Percentiles rank a stretch among this genome's conserved stretches.
phyloP scores from a whole-genome alignment of 2,888 invertebrate genomes.

The Copidosoma aretas region DNA sequence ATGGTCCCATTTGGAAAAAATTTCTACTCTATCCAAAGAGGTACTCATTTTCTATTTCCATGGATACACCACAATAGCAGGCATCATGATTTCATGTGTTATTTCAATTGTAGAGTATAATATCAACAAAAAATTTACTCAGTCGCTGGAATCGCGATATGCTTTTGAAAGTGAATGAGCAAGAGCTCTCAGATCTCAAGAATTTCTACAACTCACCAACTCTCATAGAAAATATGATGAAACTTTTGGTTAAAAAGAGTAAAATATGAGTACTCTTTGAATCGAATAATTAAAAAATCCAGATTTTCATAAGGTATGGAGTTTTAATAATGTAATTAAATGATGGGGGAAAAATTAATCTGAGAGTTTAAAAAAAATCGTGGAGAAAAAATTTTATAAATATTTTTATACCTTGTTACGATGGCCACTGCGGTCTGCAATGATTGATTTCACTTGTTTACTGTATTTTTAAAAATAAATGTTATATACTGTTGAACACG shows the following conservation, averaged over 20 bases:
- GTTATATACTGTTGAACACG: constrained; percentile 52
- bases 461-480: constrained; percentile 57
- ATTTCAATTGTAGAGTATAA: constrained; percentile 65
- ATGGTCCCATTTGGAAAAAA: constrained; percentile 45
- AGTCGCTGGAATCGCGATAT: constrained; percentile 68
- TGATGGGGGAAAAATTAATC: no score
- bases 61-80: not conserved
- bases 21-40: constrained; percentile 47
- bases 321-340: no score
- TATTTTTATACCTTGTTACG: not conserved
- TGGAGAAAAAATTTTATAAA: no score
- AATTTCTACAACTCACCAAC: constrained; percentile 73
- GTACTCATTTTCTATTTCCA: constrained; percentile 38
- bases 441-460: constrained; percentile 29
- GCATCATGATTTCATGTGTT: not conserved
- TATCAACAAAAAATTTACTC: constrained; percentile 75
- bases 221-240: constrained; percentile 69
- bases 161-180: constrained; percentile 72
- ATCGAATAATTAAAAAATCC: no score
- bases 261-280: constrained; percentile 40
- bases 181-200: constrained; percentile 73
- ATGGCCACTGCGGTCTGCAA: not conserved
- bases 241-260: constrained; percentile 62
- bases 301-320: no score
- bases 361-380: no score